Base-by-base conservation (phyloP, 2,113 vertebrate species). In the Rhea pennata region DNA sequence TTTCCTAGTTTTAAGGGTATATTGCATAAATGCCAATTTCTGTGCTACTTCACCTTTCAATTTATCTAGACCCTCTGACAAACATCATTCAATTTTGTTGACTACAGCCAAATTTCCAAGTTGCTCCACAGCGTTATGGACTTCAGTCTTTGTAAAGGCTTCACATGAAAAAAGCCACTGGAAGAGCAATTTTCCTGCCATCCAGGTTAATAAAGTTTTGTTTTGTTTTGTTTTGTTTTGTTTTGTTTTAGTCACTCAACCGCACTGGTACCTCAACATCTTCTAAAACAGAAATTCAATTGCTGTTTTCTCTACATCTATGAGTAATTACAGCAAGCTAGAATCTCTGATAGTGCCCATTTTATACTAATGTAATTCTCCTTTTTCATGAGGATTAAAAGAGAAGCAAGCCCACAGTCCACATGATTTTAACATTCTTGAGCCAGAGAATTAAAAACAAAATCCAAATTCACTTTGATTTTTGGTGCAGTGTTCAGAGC, bases 61-160 rank as follows among this genome's bases (percentile, higher is more conserved):
- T 91, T 91, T 56, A 93, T 90, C 66, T 90, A 67, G 62, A 90
- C 26, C 76, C 5, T 83, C 46, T 54, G 23, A 71, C 85, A 95
- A 94, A 91, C 93, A 85, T 66, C 29, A 70, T 58, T 67, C 44
- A 80, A 46, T 90, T 84, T 31, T 74, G 42, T 22, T 85, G 44
- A 62, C 69, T 91, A n/a, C 10, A 58, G 9, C 13, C 75, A 64
- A 88, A 92, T 85, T 79, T 93, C 56, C 26, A 87, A 88, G 92
- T 92, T 93, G 27, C 20, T 87, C 50, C 69, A 15, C 80, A 78
- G 51, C 81, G 85, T 79, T 92, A 91, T 87, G 29, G 39, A 84
- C 86, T 96, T 92, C 36, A 56, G 7, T 59, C 12, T 91, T 84
- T 85, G 24, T 71, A 78, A 94, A 94, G 67, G n/a, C 65, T 84